These are phyloP conservation scores for Epinotia demarniana DNA, from an alignment of 2,888 invertebrate genomes.

Conservation along the genomic window DNA sequence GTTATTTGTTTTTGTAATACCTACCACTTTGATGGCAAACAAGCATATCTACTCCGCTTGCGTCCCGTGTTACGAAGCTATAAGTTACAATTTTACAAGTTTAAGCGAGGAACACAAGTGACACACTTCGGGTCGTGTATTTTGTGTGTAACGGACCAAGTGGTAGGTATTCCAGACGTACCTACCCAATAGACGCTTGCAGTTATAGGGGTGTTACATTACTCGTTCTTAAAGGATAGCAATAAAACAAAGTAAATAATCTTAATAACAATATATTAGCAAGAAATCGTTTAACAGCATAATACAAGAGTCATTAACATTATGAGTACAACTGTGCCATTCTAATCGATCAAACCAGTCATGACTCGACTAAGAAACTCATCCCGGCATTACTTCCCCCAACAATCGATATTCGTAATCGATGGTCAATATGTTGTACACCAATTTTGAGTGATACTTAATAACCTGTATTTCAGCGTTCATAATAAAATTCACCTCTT, in stretches of 20 bases:
- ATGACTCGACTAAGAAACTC: background rate
- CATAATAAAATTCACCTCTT: background rate
- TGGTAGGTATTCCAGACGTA: no score
- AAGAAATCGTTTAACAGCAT: background rate
- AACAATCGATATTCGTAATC: background rate
- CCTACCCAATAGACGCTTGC: no score
- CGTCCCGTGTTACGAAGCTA: no score
- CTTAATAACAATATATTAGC: constrained; percentile 22
- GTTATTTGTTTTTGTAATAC: no score
- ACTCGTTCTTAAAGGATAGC: background rate
- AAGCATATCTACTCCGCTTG: no score
- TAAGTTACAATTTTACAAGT: no score
- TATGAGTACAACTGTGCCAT: background rate
- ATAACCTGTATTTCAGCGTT: background rate
- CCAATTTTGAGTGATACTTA: background rate
- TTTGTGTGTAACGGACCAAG: no score
- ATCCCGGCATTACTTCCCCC: background rate
- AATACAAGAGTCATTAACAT: background rate
- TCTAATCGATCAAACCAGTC: constrained; percentile 1
- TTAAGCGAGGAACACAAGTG: no score
- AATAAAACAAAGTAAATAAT: background rate
- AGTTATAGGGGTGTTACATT: no score
- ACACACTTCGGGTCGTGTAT: no score
- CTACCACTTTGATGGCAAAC: no score
- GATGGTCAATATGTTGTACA: background rate